These are phyloP conservation scores for Perccottus glenii DNA, from an alignment of 2,113 vertebrate species.

Conservation along the genomic window DNA sequence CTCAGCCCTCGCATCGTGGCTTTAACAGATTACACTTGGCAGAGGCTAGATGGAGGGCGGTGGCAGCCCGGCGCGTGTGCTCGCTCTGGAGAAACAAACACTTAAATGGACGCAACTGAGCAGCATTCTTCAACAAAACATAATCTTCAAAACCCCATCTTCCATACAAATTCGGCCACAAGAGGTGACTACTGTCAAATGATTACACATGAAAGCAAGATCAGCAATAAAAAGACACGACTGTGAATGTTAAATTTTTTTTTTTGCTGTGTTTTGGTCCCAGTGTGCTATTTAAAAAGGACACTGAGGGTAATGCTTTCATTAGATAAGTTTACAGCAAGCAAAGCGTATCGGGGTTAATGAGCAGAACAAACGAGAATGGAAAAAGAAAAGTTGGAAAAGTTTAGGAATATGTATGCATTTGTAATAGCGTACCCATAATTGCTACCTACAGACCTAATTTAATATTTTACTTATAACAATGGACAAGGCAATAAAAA, in stretches of 20 bases:
- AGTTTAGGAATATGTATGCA: too few relatives aligned
- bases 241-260: background rate
- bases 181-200: slow-evolving; percentile 31
- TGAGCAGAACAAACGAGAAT: too few relatives aligned
- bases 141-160: slow-evolving; percentile 20
- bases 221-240: slow-evolving; percentile 2
- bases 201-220: slow-evolving; percentile 5
- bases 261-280: background rate
- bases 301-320: too few relatives aligned
- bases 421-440: too few relatives aligned
- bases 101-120: slow-evolving; percentile 70
- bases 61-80: slow-evolving; percentile 51
- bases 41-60: slow-evolving; percentile 62
- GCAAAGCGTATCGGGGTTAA: too few relatives aligned
- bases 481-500: too few relatives aligned
- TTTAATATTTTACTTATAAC: too few relatives aligned
- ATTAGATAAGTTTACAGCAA: too few relatives aligned
- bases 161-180: slow-evolving; percentile 11
- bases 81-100: slow-evolving; percentile 65
- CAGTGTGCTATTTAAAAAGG: background rate
- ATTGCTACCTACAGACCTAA: too few relatives aligned
- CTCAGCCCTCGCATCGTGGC: slow-evolving; percentile 65
- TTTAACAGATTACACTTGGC: slow-evolving; percentile 74
- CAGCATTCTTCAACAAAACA: slow-evolving; percentile 50
- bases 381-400: too few relatives aligned